These are phyloP conservation scores for Centropristis striata DNA, from an alignment of 2,113 vertebrate genomes.

Conservation along the genomic window DNA sequence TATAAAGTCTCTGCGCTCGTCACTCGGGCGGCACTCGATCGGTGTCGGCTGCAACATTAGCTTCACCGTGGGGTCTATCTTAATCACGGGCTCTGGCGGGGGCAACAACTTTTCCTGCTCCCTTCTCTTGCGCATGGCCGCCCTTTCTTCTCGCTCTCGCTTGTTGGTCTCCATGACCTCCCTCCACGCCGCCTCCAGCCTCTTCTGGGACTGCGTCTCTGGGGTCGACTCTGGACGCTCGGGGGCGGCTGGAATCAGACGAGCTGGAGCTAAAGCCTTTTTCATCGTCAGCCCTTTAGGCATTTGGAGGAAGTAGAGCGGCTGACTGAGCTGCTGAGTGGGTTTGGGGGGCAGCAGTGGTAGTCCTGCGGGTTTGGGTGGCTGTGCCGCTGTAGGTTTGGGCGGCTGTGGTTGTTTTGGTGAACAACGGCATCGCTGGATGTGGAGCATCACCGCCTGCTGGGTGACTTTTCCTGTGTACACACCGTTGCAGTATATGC, in stretches of 20 bases:
- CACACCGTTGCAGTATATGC: conserved; percentile 96
- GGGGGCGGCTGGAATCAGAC: conserved; percentile 4
- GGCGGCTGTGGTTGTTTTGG: conserved; percentile 84
- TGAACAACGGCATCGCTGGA: conserved; percentile 92
- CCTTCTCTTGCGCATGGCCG: conserved; percentile 85
- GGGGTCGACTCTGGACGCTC: conserved; percentile 32
- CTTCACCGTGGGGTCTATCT: conserved; percentile 74
- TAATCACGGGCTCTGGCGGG: conserved; percentile 53
- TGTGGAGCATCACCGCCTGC: conserved; percentile 93
- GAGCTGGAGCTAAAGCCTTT: conserved; percentile 53
- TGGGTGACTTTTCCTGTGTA: conserved; percentile 96
- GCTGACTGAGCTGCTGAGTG: conserved; percentile 50
- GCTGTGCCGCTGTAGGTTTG: conserved; percentile 46
- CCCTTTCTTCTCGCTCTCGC: conserved; percentile 79
- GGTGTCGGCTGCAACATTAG: conserved; percentile 87
- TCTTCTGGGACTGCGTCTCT: conserved; percentile 77
- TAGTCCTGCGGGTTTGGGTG: conserved; percentile 56
- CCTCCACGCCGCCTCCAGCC: conserved; percentile 80
- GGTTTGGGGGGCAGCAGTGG: conserved; percentile 31
- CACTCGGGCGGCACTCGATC: conserved; percentile 82
- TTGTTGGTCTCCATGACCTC: conserved; percentile 82
- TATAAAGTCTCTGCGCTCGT: conserved; percentile 91
- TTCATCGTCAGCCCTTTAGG: conserved; percentile 64
- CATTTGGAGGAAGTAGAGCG: conserved; percentile 72
- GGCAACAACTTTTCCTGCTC: conserved; percentile 76